A percentile compares a stretch with the other conserved stretches of the same genome.
Conservation (phyloP, 2,797 vertebrate genomes). For the Acomys russatus region DNA sequence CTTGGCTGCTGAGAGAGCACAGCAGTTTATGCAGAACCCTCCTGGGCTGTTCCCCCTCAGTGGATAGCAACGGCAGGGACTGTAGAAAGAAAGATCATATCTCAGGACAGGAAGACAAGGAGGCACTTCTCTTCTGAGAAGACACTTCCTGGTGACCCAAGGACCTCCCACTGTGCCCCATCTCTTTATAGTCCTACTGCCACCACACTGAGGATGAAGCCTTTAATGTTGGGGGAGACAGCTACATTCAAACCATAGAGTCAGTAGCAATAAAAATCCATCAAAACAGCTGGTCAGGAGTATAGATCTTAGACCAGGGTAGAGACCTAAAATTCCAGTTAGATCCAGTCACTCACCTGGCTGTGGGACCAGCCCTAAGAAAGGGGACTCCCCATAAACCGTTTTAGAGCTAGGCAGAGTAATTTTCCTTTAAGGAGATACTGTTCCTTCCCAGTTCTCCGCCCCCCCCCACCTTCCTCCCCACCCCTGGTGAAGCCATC, state of each 20-base stretch:
- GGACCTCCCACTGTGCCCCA: neutral
- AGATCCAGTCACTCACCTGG: neutral
- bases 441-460: neutral
- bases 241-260: neutral
- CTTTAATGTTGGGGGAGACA: neutral
- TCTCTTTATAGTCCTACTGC: neutral
- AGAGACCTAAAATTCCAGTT: too few species aligned
- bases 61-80: neutral
- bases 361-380: neutral
- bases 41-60: neutral
- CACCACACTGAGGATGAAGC: neutral
- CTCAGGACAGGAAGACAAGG: neutral
- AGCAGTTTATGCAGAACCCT: neutral
- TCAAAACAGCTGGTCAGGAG: neutral
- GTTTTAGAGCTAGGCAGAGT: neutral
- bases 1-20: neutral
- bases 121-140: neutral
- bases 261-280: neutral
- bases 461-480: neutral
- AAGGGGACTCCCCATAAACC: neutral
- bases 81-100: neutral
- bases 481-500: neutral
- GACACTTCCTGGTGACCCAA: too few species aligned
- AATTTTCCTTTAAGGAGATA: neutral
- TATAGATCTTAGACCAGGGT: neutral